phyloP scores from a whole-genome alignment of 2,888 invertebrate species.

The Chrysolina haemoptera region DNA sequence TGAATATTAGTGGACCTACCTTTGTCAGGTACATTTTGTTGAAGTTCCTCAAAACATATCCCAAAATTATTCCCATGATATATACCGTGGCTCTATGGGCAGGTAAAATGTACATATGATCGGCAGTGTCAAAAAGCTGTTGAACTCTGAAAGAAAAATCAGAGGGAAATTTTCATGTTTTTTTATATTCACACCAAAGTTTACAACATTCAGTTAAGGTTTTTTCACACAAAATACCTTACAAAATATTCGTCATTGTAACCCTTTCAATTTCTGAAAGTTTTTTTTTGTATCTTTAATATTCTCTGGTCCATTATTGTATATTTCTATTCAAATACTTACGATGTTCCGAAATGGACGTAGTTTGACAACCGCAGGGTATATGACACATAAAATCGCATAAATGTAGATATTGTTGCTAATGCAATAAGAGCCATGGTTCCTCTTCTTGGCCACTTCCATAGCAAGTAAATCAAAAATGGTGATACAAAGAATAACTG shows the following conservation, averaged over 20 bases:
- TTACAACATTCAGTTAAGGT: too few species aligned
- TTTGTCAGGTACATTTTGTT: conserved; percentile 69
- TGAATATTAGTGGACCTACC: conserved; percentile 63
- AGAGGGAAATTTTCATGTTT: not conserved
- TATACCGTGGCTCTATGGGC: conserved; percentile 79
- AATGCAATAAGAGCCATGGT: conserved; percentile 68
- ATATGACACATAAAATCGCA: conserved; percentile 77
- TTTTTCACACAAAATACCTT: too few species aligned
- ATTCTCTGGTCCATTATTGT: too few species aligned
- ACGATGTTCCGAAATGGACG: conserved; percentile 80
- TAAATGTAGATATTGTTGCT: conserved; percentile 74
- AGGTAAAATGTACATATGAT: conserved; percentile 79
- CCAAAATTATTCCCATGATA: conserved; percentile 78
- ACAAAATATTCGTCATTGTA: too few species aligned
- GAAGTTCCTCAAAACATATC: conserved; percentile 73
- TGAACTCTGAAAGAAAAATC: conserved; percentile 71
- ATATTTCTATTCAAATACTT: conserved; percentile 63
- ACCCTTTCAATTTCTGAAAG: too few species aligned
- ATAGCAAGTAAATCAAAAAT: conserved; percentile 73
- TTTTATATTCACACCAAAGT: too few species aligned
- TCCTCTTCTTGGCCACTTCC: conserved; percentile 76
- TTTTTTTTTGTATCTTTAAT: too few species aligned
- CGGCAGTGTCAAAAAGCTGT: conserved; percentile 79
- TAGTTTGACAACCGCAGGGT: conserved; percentile 76
- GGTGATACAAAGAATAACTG: conserved; percentile 78